Conservation (phyloP, 2,888 invertebrate species). For the Cinara cedri region DNA sequence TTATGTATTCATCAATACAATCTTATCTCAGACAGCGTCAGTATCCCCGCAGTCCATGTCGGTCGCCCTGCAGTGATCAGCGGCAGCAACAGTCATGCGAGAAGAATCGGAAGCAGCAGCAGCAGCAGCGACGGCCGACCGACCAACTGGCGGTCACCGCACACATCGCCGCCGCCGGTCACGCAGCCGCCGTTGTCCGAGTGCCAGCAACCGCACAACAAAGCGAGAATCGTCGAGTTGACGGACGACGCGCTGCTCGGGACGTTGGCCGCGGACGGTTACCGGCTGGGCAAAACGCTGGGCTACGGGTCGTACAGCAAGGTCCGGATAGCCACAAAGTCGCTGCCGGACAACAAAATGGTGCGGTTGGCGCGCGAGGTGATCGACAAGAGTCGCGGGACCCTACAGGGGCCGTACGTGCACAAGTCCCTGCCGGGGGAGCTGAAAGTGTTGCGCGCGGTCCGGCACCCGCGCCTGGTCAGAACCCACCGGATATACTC, state of each 20-base stretch:
- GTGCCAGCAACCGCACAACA: too few relatives aligned
- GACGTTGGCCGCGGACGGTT: conserved; percentile 25
- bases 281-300: conserved; percentile 30
- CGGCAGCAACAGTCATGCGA: too few relatives aligned
- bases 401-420: conserved; percentile 65
- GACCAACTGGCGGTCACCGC: too few relatives aligned
- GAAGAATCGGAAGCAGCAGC: too few relatives aligned
- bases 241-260: neutral
- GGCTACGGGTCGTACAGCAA: conserved; percentile 66
- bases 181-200: too few relatives aligned
- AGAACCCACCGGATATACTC: conserved; percentile 67
- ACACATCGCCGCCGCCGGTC: too few relatives aligned
- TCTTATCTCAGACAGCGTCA: too few relatives aligned
- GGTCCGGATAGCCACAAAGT: conserved; percentile 64
- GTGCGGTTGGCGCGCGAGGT: conserved; percentile 67
- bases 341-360: conserved; percentile 64
- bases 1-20: too few relatives aligned
- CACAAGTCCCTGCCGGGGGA: conserved; percentile 72
- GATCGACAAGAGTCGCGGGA: too few relatives aligned
- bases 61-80: too few relatives aligned
- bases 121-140: too few relatives aligned
- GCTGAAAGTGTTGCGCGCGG: conserved; percentile 65
- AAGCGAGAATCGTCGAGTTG: neutral
- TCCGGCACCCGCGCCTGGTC: conserved; percentile 69
- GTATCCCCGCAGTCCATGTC: too few relatives aligned